Percentiles rank a stretch among this genome's conserved stretches.
Conservation (phyloP, 2,113 vertebrate species). For the Peromyscus californicus region DNA sequence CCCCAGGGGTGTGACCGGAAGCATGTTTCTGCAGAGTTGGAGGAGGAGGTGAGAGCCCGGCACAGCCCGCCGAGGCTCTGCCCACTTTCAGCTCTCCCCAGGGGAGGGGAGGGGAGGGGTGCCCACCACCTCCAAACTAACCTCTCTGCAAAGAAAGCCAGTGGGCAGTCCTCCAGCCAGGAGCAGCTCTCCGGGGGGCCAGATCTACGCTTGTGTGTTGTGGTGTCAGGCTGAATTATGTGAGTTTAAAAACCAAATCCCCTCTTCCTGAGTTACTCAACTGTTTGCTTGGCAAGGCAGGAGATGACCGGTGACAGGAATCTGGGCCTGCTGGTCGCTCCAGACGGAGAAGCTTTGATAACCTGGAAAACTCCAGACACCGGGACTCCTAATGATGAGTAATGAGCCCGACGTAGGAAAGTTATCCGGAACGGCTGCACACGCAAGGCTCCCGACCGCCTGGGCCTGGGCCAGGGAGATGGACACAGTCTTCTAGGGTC, state of each 20-base stretch:
- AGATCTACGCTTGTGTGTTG: not conserved
- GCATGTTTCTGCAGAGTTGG: rapidly evolving
- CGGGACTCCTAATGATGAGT: conserved; percentile 72
- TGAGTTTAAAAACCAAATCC: conserved; percentile 76
- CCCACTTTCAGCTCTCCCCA: not conserved
- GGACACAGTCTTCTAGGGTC: not conserved
- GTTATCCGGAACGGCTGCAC: conserved; percentile 45
- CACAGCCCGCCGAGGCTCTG: rapidly evolving
- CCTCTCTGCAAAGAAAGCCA: too few relatives aligned
- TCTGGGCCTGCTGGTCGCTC: conserved; percentile 8
- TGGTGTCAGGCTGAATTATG: conserved; percentile 72
- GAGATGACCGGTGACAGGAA: conserved; percentile 63
- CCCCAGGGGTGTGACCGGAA: rapidly evolving
- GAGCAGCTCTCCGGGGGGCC: not conserved
- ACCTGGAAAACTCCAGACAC: conserved; percentile 75
- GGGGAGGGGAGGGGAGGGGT: not conserved
- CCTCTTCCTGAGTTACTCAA: conserved; percentile 67
- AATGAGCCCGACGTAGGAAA: conserved; percentile 71
- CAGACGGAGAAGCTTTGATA: conserved; percentile 65
- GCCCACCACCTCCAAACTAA: not conserved
- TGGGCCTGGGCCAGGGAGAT: not conserved
- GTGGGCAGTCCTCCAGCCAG: not conserved
- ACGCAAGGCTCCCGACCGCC: rapidly evolving
- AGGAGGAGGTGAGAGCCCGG: not conserved
- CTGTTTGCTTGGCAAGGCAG: conserved; percentile 66